Base-by-base conservation (phyloP, 2,888 invertebrate genomes). In the Ochropleura leucogaster region DNA sequence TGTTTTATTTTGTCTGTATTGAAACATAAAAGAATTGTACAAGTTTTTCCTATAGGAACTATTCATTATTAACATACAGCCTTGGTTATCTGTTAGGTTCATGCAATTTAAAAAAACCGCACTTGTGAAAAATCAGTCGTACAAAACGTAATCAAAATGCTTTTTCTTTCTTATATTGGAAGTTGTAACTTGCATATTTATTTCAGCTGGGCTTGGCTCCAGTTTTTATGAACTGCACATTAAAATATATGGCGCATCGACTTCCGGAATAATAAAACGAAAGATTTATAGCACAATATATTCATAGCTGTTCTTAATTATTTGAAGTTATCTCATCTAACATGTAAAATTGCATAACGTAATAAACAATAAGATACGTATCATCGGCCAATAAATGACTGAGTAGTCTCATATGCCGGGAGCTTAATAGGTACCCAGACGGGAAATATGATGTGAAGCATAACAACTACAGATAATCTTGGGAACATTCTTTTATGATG, bases 401-500 rank as follows among this genome's bases (percentile, higher is more conserved):
- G 91, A 89, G 89, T 82, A 88, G 85, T 84, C 80, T 86, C 80
- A 86, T 87, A 90, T 90, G 89, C 90, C 85, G 83, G 78, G 78
- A 85, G 89, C 88, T 80, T 92, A 92, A 93, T 92, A 90, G 88
- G 90, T 89, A 89, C 87, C 85, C 85, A 86, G 88, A 82, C 85
- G 86, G 90, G 90, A 90, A 90, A 87, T 85, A 88, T 87, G 89
- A 93, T 91, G 93, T 92, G 93, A 94, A 94, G 89, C 89, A 90
- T 89, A 88, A 84, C 87, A 82, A 91, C 89, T 87, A 85, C 87
- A 89, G 88, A 89, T 87, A 88, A 90, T 93, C 94, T 93, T 94
- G 95, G 91, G 94, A 95, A 94, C 89, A 90, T 93, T 92, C 90
- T 91, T 91, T 90, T 88, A 90, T 91, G 92, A 93, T 90, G 91